Conservation (phyloP, 2,113 vertebrate species). For the Felis catus region F.catus_Fca126_mat1.0 CM031427.1:11373001-11373500, state of each 20-base stretch:
- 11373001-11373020: background rate
- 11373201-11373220: background rate
- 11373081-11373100: background rate
- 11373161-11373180: background rate
- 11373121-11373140: background rate
- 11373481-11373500: background rate
- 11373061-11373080: background rate
- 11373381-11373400: fast-evolving
- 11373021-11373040: background rate
- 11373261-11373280: background rate
- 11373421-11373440: background rate
- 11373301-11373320: background rate
- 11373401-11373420: background rate
- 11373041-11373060: background rate
- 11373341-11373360: background rate
- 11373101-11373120: background rate
- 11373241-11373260: background rate
- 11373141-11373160: background rate
- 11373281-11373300: background rate
- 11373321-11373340: background rate
- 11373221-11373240: background rate
- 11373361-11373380: background rate
- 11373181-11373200: background rate
- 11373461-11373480: background rate
- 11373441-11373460: background rate